Evolutionary conservation across 2,797 vertebrate species (phyloP).

Genomic region (Gymnocypris eckloni): DNA sequence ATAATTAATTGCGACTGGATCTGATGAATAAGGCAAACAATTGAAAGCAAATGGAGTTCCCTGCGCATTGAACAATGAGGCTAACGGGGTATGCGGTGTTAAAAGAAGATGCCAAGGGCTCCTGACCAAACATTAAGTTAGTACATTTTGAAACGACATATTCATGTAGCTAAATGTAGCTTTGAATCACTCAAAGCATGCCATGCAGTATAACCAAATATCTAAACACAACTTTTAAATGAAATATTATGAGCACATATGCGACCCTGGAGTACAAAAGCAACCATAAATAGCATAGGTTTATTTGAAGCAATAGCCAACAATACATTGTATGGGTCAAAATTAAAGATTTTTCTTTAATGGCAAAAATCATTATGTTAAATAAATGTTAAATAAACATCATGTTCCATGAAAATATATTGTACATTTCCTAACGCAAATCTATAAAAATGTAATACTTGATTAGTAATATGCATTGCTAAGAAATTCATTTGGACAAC

Average conservation of each 20-base stretch:
- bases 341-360: too few relatives aligned
- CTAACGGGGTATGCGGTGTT: background rate
- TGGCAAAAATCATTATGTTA: too few relatives aligned
- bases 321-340: too few relatives aligned
- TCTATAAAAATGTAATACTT: too few relatives aligned
- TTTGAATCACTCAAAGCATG: background rate
- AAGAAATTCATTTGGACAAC: too few relatives aligned
- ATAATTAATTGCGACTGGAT: background rate
- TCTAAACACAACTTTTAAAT: background rate
- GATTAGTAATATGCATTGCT: too few relatives aligned
- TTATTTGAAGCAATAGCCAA: too few relatives aligned
- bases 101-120: background rate
- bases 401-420: too few relatives aligned
- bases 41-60: background rate
- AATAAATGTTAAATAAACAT: too few relatives aligned
- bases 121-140: background rate
- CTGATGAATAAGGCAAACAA: background rate
- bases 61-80: background rate
- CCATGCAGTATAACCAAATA: background rate
- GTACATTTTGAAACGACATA: background rate
- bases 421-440: too few relatives aligned
- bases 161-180: background rate
- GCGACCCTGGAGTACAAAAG: too few relatives aligned
- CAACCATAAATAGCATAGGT: too few relatives aligned
- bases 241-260: background rate